Percentiles rank a stretch among this genome's conserved stretches.
Evolutionary conservation across 64 coral and sea anemone genomes (phyloP).

Genomic region (Acropora yongei): DNA sequence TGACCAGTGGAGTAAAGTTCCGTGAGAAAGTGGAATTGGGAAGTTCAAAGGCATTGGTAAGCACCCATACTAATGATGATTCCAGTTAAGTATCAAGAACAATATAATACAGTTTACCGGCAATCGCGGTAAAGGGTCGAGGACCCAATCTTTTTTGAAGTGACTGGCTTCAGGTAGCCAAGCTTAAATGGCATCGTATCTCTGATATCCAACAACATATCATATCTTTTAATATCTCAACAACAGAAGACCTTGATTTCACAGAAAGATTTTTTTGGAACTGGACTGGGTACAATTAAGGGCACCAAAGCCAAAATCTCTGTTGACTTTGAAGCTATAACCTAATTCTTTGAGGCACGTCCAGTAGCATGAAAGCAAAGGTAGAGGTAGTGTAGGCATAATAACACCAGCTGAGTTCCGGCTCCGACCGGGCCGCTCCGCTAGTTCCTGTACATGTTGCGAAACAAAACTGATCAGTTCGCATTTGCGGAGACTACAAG

Average conservation of each 20-base stretch:
- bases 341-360: too few species aligned
- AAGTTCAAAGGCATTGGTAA: slow-evolving; percentile 21
- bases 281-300: slow-evolving; percentile 58
- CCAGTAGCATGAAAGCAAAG: too few species aligned
- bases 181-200: slow-evolving; percentile 46
- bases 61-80: slow-evolving; percentile 29
- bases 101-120: slow-evolving; percentile 32
- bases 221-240: too few species aligned
- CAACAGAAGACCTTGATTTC: not conserved
- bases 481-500: too few species aligned
- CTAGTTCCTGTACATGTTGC: too few species aligned
- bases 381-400: too few species aligned
- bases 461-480: too few species aligned
- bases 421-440: slow-evolving; percentile 15
- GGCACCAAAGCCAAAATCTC: slow-evolving; percentile 41
- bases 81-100: slow-evolving; percentile 27
- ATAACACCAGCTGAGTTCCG: too few species aligned
- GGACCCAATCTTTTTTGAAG: slow-evolving; percentile 15
- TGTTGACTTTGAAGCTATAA: too few species aligned
- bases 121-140: slow-evolving; percentile 28
- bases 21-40: slow-evolving; percentile 24
- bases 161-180: slow-evolving; percentile 2
- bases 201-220: slow-evolving; percentile 27
- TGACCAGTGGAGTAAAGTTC: slow-evolving; percentile 5
- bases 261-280: slow-evolving; percentile 33